phyloP scores from a whole-genome alignment of 1,140 invertebrate species.

The Elymnias hypermnestra region DNA sequence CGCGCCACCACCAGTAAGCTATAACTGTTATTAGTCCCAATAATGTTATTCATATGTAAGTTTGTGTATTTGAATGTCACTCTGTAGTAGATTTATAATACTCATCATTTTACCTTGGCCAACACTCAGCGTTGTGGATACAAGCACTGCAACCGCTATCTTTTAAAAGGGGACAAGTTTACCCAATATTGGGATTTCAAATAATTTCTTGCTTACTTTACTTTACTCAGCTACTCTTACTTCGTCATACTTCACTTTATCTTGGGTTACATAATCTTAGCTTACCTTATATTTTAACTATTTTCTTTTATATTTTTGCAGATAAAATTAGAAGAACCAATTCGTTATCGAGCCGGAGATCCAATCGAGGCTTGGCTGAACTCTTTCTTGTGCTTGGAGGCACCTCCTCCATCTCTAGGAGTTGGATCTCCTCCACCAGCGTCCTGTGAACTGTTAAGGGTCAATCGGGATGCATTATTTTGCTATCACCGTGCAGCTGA shows the following conservation, averaged over 20 bases:
- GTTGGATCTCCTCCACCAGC: constrained; percentile 92
- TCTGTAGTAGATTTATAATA: too few species aligned
- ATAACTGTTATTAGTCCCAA: too few species aligned
- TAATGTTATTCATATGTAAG: too few species aligned
- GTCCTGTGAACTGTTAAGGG: constrained; percentile 93
- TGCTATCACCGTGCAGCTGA: constrained; percentile 98
- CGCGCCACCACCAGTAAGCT: constrained; percentile 71
- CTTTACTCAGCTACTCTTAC: neutral
- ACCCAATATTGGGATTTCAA: neutral
- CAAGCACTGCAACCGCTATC: neutral
- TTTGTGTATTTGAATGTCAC: too few species aligned
- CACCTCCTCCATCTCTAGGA: constrained; percentile 79
- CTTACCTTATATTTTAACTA: neutral
- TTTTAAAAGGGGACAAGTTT: neutral
- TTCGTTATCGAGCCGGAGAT: constrained; percentile 94
- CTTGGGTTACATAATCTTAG: neutral
- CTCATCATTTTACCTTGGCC: too few species aligned
- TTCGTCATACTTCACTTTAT: too few species aligned
- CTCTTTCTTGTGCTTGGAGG: constrained; percentile 93
- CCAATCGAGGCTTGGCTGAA: constrained; percentile 95
- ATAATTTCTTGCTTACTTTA: neutral
- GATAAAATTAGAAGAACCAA: constrained; percentile 94
- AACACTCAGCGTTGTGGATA: neutral
- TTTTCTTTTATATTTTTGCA: constrained; percentile 29
- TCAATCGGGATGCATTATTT: constrained; percentile 96